Conservation (phyloP, 2,888 invertebrate genomes). For the Erebia aethiops region DNA sequence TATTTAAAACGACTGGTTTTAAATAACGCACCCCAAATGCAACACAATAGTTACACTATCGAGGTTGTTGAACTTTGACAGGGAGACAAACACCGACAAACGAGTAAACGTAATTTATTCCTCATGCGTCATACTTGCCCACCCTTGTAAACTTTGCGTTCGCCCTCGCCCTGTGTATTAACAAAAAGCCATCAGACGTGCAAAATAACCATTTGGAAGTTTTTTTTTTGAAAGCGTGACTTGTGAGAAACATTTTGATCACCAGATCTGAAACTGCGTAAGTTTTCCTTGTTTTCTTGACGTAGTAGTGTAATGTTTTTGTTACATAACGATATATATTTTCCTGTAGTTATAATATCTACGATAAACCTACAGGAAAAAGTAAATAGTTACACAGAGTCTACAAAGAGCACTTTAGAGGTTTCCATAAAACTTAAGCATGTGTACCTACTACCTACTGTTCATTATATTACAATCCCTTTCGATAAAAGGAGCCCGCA, state of each 20-base stretch:
- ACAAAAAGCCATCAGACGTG: constrained; percentile 32
- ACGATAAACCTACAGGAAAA: too few relatives aligned
- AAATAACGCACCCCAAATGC: constrained; percentile 21
- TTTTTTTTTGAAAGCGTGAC: constrained; percentile 18
- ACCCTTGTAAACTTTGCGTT: constrained; percentile 31
- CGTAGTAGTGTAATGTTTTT: constrained; percentile 2
- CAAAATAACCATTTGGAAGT: constrained; percentile 31
- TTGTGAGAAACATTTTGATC: constrained; percentile 15
- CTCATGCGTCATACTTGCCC: constrained; percentile 58
- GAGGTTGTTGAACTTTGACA: constrained; percentile 44
- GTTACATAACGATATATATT: not conserved
- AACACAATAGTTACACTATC: constrained; percentile 35
- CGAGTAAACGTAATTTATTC: constrained; percentile 64
- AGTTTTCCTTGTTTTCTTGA: not conserved
- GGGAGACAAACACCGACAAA: constrained; percentile 52
- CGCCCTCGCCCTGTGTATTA: constrained; percentile 26
- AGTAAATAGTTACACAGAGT: too few relatives aligned
- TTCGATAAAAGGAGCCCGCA: not conserved
- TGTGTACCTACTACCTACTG: too few relatives aligned
- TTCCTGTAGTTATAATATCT: not conserved
- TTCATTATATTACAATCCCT: not conserved
- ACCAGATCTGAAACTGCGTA: not conserved
- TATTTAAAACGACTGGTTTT: constrained; percentile 6
- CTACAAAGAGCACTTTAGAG: too few relatives aligned
- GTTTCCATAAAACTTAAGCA: too few relatives aligned